Evolutionary conservation across 1,140 invertebrate species (phyloP), one percentile per base, ranked within the genome.

Genomic region (Belonocnema kinseyi): DNA sequence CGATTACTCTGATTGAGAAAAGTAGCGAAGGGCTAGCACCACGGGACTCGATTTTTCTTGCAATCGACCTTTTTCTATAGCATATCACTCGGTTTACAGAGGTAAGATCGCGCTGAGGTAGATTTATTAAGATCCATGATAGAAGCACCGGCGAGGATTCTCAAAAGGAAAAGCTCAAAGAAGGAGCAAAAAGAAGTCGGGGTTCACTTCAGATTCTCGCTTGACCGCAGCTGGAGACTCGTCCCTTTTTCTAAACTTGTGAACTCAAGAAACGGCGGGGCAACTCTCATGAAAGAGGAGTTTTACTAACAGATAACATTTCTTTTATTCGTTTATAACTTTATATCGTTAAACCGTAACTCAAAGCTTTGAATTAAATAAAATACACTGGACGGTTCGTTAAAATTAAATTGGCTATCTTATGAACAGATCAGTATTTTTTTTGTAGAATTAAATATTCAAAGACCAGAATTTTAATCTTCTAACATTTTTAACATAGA

Each of bases 161-260:
- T 66, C 21, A 6, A 7, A 40, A 66, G 13, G 19, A 66, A 66
- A 66, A 66, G 26, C 58, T 66, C 16, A 11, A 66, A 66, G 26
- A 66, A 66, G 26, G 13, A 66, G 58, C 58, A 66, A 66, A 66
- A 66, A 66, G 10, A 66, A 17, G 10, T 11, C 16, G 19, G 58
- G 58, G 58, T 66, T 66, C 58, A 66, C 58, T 66, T 26, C 21
- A 61, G 56, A 61, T 61, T 61, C 33, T 61, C 56, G 56, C 56
- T 61, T 61, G 56, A 61, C 56, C 56, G 56, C 19, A 26, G 56
- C 56, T 33, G 2, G 26, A 33, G 26, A 5, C 5, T 33, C 26
- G 26, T 33, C 26, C 26, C 26, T 33, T 33, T 33, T 33, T 3
- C 40, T 46, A 6, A 46, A 46, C 40, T 46, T 46, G 40, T 8